Percentiles rank a stretch among this genome's conserved stretches.
Conservation (phyloP, 2,797 vertebrate species). For the Dallia pectoralis region DNA sequence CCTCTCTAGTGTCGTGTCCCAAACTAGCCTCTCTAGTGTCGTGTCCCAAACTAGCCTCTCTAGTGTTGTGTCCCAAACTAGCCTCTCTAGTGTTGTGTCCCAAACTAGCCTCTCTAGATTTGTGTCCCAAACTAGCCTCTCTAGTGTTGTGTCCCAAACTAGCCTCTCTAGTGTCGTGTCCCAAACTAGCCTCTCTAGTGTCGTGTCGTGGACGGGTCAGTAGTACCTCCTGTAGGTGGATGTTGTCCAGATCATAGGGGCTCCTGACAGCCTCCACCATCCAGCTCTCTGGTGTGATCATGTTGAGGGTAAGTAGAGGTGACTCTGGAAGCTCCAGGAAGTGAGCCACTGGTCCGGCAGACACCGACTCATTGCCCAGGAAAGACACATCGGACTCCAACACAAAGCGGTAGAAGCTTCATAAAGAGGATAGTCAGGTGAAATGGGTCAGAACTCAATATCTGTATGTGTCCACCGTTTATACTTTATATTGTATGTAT, state of each 20-base stretch:
- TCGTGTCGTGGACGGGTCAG: too few species aligned
- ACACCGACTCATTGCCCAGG: conserved; percentile 74
- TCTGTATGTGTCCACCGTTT: background rate
- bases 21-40: too few species aligned
- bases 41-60: too few species aligned
- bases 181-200: too few species aligned
- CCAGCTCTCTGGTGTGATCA: conserved; percentile 97
- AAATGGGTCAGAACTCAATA: background rate
- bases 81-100: too few species aligned
- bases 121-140: too few species aligned
- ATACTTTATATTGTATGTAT: conserved; percentile 22
- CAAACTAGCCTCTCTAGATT: too few species aligned
- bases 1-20: too few species aligned
- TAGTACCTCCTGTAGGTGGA: conserved; percentile 89
- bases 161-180: too few species aligned
- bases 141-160: too few species aligned
- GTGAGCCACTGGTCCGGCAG: conserved; percentile 82
- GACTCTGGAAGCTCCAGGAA: conserved; percentile 92
- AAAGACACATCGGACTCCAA: conserved; percentile 86
- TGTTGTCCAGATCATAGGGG: conserved; percentile 94
- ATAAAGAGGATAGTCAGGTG: conserved; percentile 19
- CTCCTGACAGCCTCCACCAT: conserved; percentile 89
- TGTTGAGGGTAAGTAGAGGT: conserved; percentile 89
- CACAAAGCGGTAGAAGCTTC: conserved; percentile 93
- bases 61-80: too few species aligned